A percentile compares a stretch with the other conserved stretches of the same genome.
These are phyloP conservation scores for Dascillus cervinus DNA, from an alignment of 2,888 invertebrate genomes.

Conservation along the genomic window DNA sequence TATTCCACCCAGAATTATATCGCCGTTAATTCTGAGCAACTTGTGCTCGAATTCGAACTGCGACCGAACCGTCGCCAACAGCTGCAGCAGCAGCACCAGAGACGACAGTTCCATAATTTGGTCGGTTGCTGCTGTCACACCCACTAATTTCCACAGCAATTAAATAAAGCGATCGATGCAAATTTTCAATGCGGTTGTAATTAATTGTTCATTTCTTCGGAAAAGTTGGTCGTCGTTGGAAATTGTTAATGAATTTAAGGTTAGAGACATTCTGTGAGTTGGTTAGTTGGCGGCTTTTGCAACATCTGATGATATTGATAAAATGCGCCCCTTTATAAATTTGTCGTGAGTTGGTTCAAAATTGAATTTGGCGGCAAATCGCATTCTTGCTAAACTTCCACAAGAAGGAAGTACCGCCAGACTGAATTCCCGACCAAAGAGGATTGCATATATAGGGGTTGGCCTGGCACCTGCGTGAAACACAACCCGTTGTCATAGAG, in stretches of 20 bases:
- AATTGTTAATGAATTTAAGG: too few relatives aligned
- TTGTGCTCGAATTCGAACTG: conserved; percentile 26
- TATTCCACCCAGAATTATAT: conserved; percentile 59
- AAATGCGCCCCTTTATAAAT: too few relatives aligned
- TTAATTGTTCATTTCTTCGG: conserved; percentile 16
- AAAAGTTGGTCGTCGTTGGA: too few relatives aligned
- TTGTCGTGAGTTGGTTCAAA: too few relatives aligned
- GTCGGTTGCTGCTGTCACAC: conserved; percentile 8
- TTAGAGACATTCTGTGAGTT: too few relatives aligned
- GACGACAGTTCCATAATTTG: conserved; percentile 7
- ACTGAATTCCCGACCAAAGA: conserved; percentile 25
- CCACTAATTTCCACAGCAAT: conserved; percentile 14
- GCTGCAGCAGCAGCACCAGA: conserved; percentile 9
- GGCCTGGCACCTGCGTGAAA: conserved; percentile 34
- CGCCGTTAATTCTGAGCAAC: conserved; percentile 46
- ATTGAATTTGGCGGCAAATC: conserved; percentile 19
- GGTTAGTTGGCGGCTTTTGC: too few relatives aligned
- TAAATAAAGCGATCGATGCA: conserved; percentile 14
- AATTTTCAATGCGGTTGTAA: conserved; percentile 16
- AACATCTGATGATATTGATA: too few relatives aligned
- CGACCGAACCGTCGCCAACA: conserved; percentile 14
- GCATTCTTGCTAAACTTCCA: conserved; percentile 15
- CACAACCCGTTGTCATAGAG: conserved; percentile 31
- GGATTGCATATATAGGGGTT: conserved; percentile 30
- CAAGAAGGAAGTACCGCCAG: conserved; percentile 20